phyloP scores from a whole-genome alignment of 2,797 vertebrate species.

The Myotis daubentonii region DNA sequence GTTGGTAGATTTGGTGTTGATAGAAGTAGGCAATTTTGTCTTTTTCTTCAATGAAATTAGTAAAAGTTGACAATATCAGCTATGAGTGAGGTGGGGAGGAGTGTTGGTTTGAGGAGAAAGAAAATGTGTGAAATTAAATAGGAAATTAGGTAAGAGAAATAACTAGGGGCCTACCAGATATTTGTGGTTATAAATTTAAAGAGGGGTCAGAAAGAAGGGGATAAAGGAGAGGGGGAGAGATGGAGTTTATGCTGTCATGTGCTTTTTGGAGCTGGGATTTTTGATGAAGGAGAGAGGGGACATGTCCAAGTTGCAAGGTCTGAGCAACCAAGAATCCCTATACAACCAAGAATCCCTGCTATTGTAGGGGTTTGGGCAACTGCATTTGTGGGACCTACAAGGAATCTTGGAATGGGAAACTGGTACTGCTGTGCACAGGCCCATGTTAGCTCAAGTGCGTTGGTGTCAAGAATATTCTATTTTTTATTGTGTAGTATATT shows the following conservation, averaged over 20 bases:
- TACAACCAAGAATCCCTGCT: too few relatives aligned
- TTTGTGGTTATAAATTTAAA: neutral
- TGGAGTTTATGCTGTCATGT: neutral
- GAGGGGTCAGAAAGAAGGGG: neutral
- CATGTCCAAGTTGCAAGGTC: neutral
- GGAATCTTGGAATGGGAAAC: too few relatives aligned
- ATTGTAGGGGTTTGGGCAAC: too few relatives aligned
- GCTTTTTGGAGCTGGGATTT: constrained; percentile 1
- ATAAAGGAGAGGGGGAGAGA: neutral
- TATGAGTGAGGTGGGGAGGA: neutral
- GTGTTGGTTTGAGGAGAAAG: neutral
- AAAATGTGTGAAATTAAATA: neutral
- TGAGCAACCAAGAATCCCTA: neutral
- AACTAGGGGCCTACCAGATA: neutral
- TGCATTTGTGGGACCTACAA: too few relatives aligned
- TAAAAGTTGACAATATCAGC: neutral
- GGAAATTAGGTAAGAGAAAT: neutral
- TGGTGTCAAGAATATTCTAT: neutral
- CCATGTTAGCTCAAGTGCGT: too few relatives aligned
- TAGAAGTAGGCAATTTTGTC: neutral
- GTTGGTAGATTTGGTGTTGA: neutral
- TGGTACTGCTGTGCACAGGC: too few relatives aligned
- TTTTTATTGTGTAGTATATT: neutral
- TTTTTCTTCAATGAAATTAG: neutral
- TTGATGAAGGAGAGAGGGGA: neutral